Conservation (phyloP, 2,888 invertebrate species). For the Hydriomena furcata region DNA sequence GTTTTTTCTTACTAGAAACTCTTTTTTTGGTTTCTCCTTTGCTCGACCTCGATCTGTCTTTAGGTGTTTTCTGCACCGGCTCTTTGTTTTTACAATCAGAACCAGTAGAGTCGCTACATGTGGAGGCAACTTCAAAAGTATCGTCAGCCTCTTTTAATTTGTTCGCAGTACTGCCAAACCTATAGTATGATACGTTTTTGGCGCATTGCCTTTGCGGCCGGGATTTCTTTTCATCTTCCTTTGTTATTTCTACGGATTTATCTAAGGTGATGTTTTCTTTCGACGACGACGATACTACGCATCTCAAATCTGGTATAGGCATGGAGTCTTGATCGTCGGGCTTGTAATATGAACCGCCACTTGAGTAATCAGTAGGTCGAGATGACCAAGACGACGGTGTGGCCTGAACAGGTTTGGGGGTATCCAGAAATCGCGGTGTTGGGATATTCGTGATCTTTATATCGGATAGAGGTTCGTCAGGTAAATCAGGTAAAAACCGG, state of each 20-base stretch:
- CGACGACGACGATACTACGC: slow-evolving; percentile 47
- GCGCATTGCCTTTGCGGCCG: slow-evolving; percentile 73
- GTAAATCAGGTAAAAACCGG: slow-evolving; percentile 74
- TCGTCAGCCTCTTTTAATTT: slow-evolving; percentile 47
- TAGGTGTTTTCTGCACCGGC: slow-evolving; percentile 36
- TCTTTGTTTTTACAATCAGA: slow-evolving; percentile 40
- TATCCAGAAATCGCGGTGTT: slow-evolving; percentile 82
- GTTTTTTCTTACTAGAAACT: slow-evolving; percentile 46
- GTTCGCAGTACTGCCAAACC: slow-evolving; percentile 35
- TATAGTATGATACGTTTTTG: slow-evolving; percentile 74
- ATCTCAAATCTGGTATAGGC: slow-evolving; percentile 55
- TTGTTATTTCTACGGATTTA: slow-evolving; percentile 33
- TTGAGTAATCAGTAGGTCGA: slow-evolving; percentile 84
- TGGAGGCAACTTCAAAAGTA: slow-evolving; percentile 44
- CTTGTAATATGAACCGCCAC: slow-evolving; percentile 85
- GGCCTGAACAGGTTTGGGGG: slow-evolving; percentile 57
- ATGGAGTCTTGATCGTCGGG: slow-evolving; percentile 84
- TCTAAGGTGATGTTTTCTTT: slow-evolving; percentile 40
- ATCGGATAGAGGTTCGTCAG: slow-evolving; percentile 73
- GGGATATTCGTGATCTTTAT: slow-evolving; percentile 83
- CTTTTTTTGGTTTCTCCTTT: slow-evolving; percentile 42
- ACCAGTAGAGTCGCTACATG: slow-evolving; percentile 52
- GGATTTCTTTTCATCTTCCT: slow-evolving; percentile 41
- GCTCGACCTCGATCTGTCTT: slow-evolving; percentile 38
- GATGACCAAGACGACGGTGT: slow-evolving; percentile 75